These are phyloP conservation scores for Aegithalos caudatus DNA, from an alignment of 2,113 vertebrate species.

Conservation along the genomic window DNA sequence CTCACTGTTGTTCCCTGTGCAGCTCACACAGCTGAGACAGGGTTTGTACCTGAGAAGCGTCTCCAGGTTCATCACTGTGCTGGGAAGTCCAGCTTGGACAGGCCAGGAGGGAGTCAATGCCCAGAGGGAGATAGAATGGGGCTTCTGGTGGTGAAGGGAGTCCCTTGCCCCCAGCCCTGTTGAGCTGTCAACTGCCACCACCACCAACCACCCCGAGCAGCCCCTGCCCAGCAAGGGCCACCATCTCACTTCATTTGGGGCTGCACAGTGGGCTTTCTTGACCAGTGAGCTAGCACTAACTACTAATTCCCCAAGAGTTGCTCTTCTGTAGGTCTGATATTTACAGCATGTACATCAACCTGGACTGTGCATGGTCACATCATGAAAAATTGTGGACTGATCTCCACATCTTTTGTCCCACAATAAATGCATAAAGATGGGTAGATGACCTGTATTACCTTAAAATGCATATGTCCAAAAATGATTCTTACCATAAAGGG, in stretches of 20 bases:
- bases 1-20: rapidly evolving
- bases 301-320: rapidly evolving
- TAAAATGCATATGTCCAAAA: not conserved
- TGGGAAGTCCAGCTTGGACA: not conserved
- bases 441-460: not conserved
- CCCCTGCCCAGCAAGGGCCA: not conserved
- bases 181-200: rapidly evolving
- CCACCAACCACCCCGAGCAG: rapidly evolving
- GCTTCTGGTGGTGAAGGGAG: not conserved
- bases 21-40: not conserved
- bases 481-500: not conserved
- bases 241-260: rapidly evolving
- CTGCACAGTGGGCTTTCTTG: not conserved
- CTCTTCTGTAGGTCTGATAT: not conserved
- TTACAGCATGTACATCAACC: rapidly evolving
- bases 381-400: rapidly evolving
- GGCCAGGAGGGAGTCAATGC: not conserved
- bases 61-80: not conserved
- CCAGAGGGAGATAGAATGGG: rapidly evolving
- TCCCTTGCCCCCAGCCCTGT: rapidly evolving
- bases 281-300: not conserved
- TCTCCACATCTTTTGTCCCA: not conserved
- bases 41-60: not conserved
- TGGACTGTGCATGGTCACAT: not conserved
- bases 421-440: not conserved